Conservation (phyloP, 92 coral and sea anemone genomes). For the Galaxea fascicularis region DNA sequence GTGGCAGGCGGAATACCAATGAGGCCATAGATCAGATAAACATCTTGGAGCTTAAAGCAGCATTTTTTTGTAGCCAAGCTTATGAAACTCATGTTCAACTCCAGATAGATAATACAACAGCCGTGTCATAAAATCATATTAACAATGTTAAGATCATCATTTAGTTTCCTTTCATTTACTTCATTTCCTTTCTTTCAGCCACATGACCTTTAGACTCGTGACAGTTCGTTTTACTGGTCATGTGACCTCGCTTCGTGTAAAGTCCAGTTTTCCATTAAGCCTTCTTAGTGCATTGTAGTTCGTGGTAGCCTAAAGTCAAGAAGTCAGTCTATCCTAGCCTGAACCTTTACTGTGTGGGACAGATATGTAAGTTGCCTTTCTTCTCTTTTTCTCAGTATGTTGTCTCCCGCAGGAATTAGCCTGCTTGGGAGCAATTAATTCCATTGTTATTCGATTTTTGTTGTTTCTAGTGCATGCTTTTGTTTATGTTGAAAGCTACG, state of each 20-base stretch:
- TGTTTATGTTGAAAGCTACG: too few relatives aligned
- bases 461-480: too few relatives aligned
- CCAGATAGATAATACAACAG: slow-evolving; percentile 70
- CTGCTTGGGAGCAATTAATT: too few relatives aligned
- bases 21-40: slow-evolving; percentile 59
- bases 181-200: slow-evolving; percentile 3
- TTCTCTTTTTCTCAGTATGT: too few relatives aligned
- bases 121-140: slow-evolving; percentile 38
- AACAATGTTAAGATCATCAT: neutral
- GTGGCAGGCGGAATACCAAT: slow-evolving; percentile 62
- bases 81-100: slow-evolving; percentile 50
- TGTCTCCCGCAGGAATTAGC: too few relatives aligned
- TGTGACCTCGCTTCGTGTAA: too few relatives aligned
- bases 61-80: slow-evolving; percentile 52
- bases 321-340: neutral
- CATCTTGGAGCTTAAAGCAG: slow-evolving; percentile 64
- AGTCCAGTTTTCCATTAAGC: neutral
- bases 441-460: too few relatives aligned
- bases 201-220: neutral
- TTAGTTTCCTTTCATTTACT: neutral
- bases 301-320: neutral
- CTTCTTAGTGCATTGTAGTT: neutral
- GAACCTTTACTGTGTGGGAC: slow-evolving; percentile 7
- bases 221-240: too few relatives aligned
- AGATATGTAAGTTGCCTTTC: too few relatives aligned